Evolutionary conservation across 2,888 invertebrate genomes (phyloP), one percentile per base, ranked within the genome.

Genomic region (Colostygia pectinataria): DNA sequence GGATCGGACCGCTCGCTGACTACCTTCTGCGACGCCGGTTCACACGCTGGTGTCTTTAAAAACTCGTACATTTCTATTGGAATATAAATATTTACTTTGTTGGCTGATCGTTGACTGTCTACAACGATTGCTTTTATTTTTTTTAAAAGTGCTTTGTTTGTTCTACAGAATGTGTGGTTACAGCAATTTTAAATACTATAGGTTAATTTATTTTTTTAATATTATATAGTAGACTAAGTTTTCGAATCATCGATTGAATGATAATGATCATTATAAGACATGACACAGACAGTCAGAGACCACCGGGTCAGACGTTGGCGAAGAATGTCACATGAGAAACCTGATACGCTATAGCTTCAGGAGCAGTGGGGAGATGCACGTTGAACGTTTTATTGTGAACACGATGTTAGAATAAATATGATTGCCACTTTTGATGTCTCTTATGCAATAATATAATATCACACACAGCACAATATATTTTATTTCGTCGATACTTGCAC

Each of bases 1-100:
- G 55, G 57, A 44, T 6, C 15, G 2, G 15, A n/a, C n/a, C n/a
- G n/a, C n/a, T 57, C 56, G 59, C 60, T 61, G 64, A 61, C 67
- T 65, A 61, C 62, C 51, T 59, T 60, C 51, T n/a, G n/a, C n/a
- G n/a, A n/a, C 49, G 33, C 53, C 53, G 45, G 73, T 81, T 86
- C 84, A 78, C 84, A 84, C 80, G 81, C 65, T 66, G 65, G 68
- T 75, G 68, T 68, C 68, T 73, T 68, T 71, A 61, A 67, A 67
- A 73, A 68, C 67, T 65, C 68, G 43, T 49, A 58, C 63, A 62
- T 71, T 67, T 74, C 77, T 72, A 68, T 63, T 68, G 69, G 68
- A 77, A 77, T 68, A 75, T 47, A 65, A 68, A 67, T 80, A 75
- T 83, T 77, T 70, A 77, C 77, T 69, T 58, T 61, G 60, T n/a